Base-by-base conservation (phyloP, 2,888 invertebrate species). In the Dysmachus trigonus region DNA sequence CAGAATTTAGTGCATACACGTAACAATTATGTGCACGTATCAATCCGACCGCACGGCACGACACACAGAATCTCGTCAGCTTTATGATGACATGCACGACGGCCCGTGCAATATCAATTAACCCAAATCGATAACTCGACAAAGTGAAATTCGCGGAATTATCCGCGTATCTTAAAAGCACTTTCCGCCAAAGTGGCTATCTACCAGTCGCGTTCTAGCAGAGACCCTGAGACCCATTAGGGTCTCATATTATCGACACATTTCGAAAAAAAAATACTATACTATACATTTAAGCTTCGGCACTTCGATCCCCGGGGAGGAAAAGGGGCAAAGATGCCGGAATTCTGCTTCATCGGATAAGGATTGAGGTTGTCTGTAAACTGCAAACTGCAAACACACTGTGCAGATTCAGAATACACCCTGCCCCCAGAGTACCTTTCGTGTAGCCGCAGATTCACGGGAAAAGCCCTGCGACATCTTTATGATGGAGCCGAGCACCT, bases 41-140 rank as follows among this genome's bases (percentile, higher is more conserved):
- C 76, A 76, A 35, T 41, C 35, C 77, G 47, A 47, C 18, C 47
- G 22, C 77, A 27, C 27, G 22, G 41, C 47, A 47, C 2, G 77
- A 22, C n/a, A n/a, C n/a, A n/a, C n/a, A n/a, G n/a, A n/a, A n/a
- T 30, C 22, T 38, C 41, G 51, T 79, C 81, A 81, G 18, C 33
- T 15, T n/a, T 30, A 53, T 53, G 62, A 81, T n/a, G 81, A 53
- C 79, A 79, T 53, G 81, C 81, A 81, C 53, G 62, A 18, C 13
- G 27, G 53, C 13, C 33, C 53, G 33, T 53, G 81, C 81, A 53
- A 81, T 81, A 81, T 81, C 81, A 81, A 81, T 81, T 81, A 81
- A 81, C 81, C 81, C 33, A 81, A 81, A 81, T 81, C 81, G 53
- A 81, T 53, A 62, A 53, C 53, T 81, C 33, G 81, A 62, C 33